Evolutionary conservation across 1,140 invertebrate genomes (phyloP).

Genomic region (Scylla paramamosain): DNA sequence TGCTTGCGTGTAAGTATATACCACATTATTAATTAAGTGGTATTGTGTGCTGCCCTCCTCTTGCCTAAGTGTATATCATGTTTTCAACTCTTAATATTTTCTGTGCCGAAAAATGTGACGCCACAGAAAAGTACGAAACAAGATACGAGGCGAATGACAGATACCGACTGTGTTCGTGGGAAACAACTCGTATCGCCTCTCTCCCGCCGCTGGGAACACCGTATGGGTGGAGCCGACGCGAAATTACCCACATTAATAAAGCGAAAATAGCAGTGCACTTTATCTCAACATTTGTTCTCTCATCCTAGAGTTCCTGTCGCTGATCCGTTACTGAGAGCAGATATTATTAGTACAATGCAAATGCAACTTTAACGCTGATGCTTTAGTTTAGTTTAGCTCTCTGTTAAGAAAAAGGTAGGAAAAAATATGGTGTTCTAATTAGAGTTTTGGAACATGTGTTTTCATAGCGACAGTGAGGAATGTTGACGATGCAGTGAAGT

Average conservation of each 20-base stretch:
- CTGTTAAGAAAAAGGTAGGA: too few relatives aligned
- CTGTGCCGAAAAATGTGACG: neutral
- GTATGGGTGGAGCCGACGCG: neutral
- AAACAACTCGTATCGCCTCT: neutral
- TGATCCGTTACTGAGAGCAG: neutral
- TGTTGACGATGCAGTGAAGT: neutral
- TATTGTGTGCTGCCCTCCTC: neutral
- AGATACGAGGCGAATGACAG: neutral
- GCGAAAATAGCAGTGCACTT: neutral
- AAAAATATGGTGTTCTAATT: too few relatives aligned
- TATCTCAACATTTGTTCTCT: neutral
- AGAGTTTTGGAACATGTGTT: too few relatives aligned
- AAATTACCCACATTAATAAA: neutral
- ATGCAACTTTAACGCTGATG: too few relatives aligned
- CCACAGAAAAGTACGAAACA: conserved; percentile 3
- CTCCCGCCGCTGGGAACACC: neutral
- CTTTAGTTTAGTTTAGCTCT: too few relatives aligned
- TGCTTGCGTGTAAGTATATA: neutral
- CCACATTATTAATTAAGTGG: neutral
- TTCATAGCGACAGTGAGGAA: neutral
- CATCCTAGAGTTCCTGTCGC: neutral
- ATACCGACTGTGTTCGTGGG: neutral
- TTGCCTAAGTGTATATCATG: conserved; percentile 7
- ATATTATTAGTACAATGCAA: neutral
- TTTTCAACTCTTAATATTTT: neutral